Evolutionary conservation across 2,113 vertebrate species (phyloP).

Genomic region (Albula glossodonta): DNA sequence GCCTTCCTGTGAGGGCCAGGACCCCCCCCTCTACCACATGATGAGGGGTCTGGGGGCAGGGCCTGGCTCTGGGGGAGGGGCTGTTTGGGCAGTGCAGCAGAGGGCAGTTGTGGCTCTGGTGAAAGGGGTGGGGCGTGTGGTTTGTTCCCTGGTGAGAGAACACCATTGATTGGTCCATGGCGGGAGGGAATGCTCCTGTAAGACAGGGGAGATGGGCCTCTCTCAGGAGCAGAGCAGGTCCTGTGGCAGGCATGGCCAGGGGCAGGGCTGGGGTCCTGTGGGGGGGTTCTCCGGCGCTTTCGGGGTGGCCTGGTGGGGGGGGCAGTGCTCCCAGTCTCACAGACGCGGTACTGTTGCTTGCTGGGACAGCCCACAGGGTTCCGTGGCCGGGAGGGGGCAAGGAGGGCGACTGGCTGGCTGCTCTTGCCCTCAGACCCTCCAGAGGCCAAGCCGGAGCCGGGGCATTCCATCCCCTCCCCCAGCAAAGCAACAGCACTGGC

Average conservation of each 20-base stretch:
- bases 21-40: conserved; percentile 63
- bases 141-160: conserved; percentile 64
- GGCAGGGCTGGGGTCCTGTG: conserved; percentile 49
- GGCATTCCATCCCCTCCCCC: conserved; percentile 52
- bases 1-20: conserved; percentile 63
- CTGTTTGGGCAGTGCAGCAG: conserved; percentile 64
- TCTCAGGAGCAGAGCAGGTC: conserved; percentile 75
- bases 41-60: conserved; percentile 60
- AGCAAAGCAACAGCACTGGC: conserved; percentile 41
- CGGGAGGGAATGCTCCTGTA: conserved; percentile 53
- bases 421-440: conserved; percentile 62
- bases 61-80: conserved; percentile 48
- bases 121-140: conserved; percentile 52
- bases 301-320: not conserved
- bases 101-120: conserved; percentile 56
- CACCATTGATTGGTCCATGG: conserved; percentile 79
- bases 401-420: conserved; percentile 59
- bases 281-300: conserved; percentile 75
- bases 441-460: conserved; percentile 27
- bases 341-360: conserved; percentile 74
- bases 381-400: conserved; percentile 65
- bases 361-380: conserved; percentile 78
- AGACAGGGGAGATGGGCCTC: conserved; percentile 63
- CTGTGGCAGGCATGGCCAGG: conserved; percentile 78
- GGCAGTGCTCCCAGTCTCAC: conserved; percentile 57